Conservation (phyloP, 2,113 vertebrate species). For the Stomatorhinus ivindoensis region DNA sequence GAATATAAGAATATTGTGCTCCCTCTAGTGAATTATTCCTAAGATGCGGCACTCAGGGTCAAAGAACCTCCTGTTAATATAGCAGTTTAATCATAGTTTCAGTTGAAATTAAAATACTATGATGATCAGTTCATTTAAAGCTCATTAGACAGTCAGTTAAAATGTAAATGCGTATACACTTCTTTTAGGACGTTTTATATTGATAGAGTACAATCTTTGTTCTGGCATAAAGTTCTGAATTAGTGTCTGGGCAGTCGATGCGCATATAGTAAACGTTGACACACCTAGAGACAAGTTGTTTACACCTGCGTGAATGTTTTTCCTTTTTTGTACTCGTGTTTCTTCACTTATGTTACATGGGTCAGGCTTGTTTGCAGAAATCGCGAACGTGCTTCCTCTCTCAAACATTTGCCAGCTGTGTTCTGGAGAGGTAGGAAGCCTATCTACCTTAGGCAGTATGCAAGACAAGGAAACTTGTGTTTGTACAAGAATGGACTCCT, state of each 20-base stretch:
- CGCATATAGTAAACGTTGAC: not conserved
- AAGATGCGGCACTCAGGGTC: not conserved
- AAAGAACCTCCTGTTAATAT: not conserved
- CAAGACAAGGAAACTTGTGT: not conserved
- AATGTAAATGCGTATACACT: not conserved
- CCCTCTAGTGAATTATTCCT: not conserved
- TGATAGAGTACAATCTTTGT: not conserved
- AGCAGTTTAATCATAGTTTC: not conserved
- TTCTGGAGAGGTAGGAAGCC: not conserved
- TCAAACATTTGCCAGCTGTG: not conserved
- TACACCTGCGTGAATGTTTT: not conserved
- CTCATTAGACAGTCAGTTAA: not conserved
- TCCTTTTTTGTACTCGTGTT: not conserved
- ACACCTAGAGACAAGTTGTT: not conserved
- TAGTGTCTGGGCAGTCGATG: not conserved
- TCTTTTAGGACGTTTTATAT: not conserved
- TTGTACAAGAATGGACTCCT: not conserved
- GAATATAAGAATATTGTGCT: not conserved
- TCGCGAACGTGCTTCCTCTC: not conserved
- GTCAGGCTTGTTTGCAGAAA: not conserved
- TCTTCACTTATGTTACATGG: not conserved
- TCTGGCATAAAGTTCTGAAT: not conserved
- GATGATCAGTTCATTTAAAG: not conserved
- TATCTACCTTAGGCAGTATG: not conserved
- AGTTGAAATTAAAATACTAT: not conserved